Evolutionary conservation across 2,113 vertebrate genomes (phyloP), one percentile per base, ranked within the genome.

Genomic region (Chionis minor): DNA sequence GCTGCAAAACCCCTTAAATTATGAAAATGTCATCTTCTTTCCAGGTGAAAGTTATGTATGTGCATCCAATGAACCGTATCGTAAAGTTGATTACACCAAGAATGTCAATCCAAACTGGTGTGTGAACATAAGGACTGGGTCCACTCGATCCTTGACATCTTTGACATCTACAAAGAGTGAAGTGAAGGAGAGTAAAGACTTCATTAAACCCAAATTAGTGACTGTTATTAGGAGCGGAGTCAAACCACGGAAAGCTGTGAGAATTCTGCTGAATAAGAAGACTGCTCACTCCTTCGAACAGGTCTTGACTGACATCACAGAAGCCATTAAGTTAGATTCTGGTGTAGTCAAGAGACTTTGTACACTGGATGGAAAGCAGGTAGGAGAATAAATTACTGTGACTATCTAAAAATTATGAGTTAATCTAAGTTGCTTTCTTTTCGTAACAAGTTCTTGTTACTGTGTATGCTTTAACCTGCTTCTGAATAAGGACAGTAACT

Each of bases 21-120:
- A 26, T 79, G 49, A 23, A 44, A 20, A 9, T 90, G 10, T 90
- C 42, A 10, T 90, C 80, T 87, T 88, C 42, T 69, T 92, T 93
- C 22, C 96, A 99, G 99, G 99, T 86, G 99, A 99, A 96, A 99
- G 99, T 96, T 99, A 99, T 1, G 99, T 99, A n/a, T 99, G 99
- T 28, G 99, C 99, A 30, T 99, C 99, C 65, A 99, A 99, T 4
- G 99, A 99, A 54, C 98, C 99, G 0, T 99, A 97, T 86, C 98
- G 99, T 35, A 99, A 98, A 75, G 99, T 99, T 40, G 99, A 99
- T 97, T 99, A 99, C 98, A 98, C 98, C 93, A 99, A 99, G 98
- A 99, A 99, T 14, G 91, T 99, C 88, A 99, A 99, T 96, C 99
- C 99, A 1, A 99, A 99, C 98, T 99, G 99, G 99, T 99, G 99